phyloP scores from a whole-genome alignment of 2,888 invertebrate genomes.

The Endomychus coccineus region DNA sequence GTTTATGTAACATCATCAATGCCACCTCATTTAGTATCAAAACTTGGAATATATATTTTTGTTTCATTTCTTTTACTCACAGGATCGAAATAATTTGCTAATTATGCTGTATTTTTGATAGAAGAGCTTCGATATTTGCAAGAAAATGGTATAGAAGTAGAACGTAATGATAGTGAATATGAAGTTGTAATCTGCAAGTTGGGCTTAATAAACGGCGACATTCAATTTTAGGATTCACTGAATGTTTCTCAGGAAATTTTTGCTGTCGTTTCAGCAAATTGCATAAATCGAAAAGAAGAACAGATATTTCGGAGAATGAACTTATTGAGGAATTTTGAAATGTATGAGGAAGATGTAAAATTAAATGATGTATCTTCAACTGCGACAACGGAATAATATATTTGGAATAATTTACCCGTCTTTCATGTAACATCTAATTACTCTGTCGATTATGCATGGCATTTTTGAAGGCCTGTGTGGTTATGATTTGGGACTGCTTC shows the following conservation, averaged over 20 bases:
- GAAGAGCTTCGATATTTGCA: too few species aligned
- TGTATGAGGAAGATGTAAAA: too few species aligned
- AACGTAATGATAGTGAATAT: too few species aligned
- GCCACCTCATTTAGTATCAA: constrained; percentile 18
- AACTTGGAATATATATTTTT: constrained; percentile 25
- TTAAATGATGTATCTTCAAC: constrained; percentile 2
- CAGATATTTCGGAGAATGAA: too few species aligned
- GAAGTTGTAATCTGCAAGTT: constrained; percentile 15
- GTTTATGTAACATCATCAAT: constrained; percentile 23
- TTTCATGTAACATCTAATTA: constrained; percentile 26
- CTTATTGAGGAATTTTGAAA: too few species aligned
- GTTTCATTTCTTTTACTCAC: constrained; percentile 20
- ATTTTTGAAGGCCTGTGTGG: constrained; percentile 25
- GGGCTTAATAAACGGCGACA: constrained; percentile 20
- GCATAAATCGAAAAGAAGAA: constrained; percentile 12
- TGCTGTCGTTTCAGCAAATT: constrained; percentile 25
- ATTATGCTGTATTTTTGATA: constrained; percentile 22
- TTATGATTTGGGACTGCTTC: constrained; percentile 26
- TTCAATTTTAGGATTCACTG: constrained; percentile 22
- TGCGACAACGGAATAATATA: constrained; percentile 24
- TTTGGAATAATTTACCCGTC: constrained; percentile 23
- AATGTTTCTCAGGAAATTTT: constrained; percentile 24
- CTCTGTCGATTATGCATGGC: constrained; percentile 32
- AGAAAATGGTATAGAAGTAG: too few species aligned
- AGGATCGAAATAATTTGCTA: constrained; percentile 26